Percentiles rank a stretch among this genome's conserved stretches.
Conservation (phyloP, 37 sponge, comb jelly and placozoan genomes). For the Bolinopsis microptera region DNA sequence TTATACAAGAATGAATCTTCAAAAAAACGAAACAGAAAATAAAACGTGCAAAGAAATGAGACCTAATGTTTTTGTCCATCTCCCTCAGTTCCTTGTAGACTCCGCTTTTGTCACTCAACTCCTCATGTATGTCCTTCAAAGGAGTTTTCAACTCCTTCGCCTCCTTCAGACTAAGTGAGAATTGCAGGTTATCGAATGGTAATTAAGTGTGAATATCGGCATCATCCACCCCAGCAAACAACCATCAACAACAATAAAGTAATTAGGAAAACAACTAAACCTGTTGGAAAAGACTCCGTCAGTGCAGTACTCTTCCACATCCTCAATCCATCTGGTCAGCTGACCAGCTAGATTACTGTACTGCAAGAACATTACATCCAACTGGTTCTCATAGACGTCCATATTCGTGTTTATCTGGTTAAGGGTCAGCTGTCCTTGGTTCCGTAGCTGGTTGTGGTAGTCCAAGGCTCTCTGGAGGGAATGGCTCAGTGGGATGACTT, state of each 20-base stretch:
- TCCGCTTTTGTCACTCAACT: background rate
- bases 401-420: background rate
- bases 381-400: background rate
- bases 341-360: background rate
- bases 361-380: background rate
- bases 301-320: slow-evolving; percentile 27
- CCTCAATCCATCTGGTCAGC: slow-evolving; percentile 9
- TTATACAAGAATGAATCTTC: too few relatives aligned
- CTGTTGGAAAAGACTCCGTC: background rate
- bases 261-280: too few relatives aligned
- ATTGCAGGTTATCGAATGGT: too few relatives aligned
- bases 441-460: background rate
- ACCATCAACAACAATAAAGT: too few relatives aligned
- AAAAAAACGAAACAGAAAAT: too few relatives aligned
- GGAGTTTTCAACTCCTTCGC: background rate
- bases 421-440: background rate
- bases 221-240: too few relatives aligned
- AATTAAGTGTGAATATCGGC: too few relatives aligned
- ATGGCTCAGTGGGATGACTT: background rate
- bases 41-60: too few relatives aligned
- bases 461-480: background rate
- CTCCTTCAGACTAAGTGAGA: background rate
- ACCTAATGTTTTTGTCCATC: background rate
- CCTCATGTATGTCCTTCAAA: background rate
- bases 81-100: background rate